A percentile compares a stretch with the other conserved stretches of the same genome.
phyloP scores from a whole-genome alignment of 2,797 vertebrate genomes.

The Anomalospiza imberbis region DNA sequence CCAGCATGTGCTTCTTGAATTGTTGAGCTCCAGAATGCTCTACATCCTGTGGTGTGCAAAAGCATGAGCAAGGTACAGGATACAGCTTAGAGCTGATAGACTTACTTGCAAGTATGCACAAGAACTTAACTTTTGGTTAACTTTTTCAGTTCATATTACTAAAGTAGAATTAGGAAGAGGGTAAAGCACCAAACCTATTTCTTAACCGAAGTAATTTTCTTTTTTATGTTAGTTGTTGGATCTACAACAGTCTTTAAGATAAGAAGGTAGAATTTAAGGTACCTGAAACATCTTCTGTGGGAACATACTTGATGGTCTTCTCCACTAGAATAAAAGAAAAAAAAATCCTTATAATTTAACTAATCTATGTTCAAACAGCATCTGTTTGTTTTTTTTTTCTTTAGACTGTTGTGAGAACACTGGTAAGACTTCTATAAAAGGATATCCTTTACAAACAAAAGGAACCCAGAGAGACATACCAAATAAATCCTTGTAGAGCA shows the following conservation, averaged over 20 bases:
- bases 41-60: neutral
- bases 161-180: neutral
- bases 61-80: neutral
- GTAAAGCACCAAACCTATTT: neutral
- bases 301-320: constrained; percentile 75
- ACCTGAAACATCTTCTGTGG: constrained; percentile 78
- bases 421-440: neutral
- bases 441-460: neutral
- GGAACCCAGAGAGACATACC: constrained; percentile 71
- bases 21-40: neutral
- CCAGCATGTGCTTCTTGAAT: neutral
- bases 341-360: neutral
- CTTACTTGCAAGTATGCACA: neutral
- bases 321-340: constrained; percentile 68
- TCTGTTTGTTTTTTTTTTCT: neutral
- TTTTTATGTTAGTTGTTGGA: neutral
- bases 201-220: neutral
- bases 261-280: constrained; percentile 3
- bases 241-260: neutral
- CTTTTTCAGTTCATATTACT: neutral
- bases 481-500: constrained; percentile 90
- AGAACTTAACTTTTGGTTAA: neutral
- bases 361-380: neutral
- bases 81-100: accelerated
- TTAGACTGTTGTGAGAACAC: neutral